phyloP scores from a whole-genome alignment of 2,888 invertebrate genomes.

The Amblyjoppa fuscipennis region DNA sequence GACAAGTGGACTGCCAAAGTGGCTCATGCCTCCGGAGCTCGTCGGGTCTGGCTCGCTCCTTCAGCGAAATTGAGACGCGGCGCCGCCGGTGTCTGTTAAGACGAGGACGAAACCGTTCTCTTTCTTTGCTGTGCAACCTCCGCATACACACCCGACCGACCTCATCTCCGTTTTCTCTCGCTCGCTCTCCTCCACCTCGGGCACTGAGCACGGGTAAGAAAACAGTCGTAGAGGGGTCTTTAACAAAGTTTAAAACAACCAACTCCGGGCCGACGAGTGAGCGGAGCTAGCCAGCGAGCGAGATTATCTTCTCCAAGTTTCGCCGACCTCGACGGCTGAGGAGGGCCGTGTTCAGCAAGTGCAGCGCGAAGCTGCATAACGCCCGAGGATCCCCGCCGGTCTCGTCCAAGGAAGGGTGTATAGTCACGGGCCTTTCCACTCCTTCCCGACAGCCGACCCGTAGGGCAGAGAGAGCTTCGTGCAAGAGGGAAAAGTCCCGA shows the following conservation, averaged over 20 bases:
- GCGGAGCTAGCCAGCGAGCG: conserved; percentile 29
- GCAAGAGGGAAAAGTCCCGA: neutral
- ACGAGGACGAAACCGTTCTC: conserved; percentile 22
- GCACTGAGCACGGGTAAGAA: conserved; percentile 52
- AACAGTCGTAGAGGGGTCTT: conserved; percentile 61
- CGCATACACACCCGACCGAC: conserved; percentile 24
- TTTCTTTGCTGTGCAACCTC: conserved; percentile 20
- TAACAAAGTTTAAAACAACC: conserved; percentile 67
- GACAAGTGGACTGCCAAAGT: conserved; percentile 66
- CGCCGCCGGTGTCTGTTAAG: conserved; percentile 40
- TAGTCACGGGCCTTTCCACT: neutral
- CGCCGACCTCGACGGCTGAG: conserved; percentile 23
- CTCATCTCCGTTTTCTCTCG: conserved; percentile 6
- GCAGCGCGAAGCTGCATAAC: conserved; percentile 37
- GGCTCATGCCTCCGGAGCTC: conserved; percentile 50
- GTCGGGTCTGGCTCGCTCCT: conserved; percentile 34
- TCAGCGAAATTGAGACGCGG: conserved; percentile 50
- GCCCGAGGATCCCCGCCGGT: conserved; percentile 6
- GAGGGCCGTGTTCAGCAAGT: conserved; percentile 25
- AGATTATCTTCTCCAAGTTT: conserved; percentile 68
- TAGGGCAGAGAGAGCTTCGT: neutral
- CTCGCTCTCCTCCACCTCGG: conserved; percentile 13
- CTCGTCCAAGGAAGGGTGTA: neutral
- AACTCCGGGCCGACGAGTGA: conserved; percentile 36
- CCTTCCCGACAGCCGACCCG: neutral